These are phyloP conservation scores for Charadrius vociferus DNA, from an alignment of 2,113 vertebrate species.

Conservation along the genomic window DNA sequence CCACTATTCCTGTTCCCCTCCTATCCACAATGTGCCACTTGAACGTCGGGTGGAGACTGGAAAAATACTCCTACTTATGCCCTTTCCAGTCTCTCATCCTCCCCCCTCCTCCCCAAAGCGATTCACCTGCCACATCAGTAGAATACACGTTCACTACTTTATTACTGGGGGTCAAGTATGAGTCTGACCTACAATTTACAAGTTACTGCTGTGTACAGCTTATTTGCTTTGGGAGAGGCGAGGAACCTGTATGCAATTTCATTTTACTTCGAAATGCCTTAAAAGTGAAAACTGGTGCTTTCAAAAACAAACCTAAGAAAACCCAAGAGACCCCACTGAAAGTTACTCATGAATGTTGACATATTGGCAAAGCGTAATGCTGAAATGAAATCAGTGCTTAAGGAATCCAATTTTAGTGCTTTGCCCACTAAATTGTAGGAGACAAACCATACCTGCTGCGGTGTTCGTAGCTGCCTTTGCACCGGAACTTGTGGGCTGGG, in stretches of 20 bases:
- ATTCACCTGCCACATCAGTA: neutral
- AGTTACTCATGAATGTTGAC: neutral
- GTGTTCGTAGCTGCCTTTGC: constrained; percentile 95
- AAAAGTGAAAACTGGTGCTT: neutral
- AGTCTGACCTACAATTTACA: neutral
- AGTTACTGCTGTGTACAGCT: neutral
- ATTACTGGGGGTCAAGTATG: neutral
- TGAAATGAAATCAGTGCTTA: neutral
- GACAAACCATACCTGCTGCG: constrained; percentile 87
- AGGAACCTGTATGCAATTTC: neutral
- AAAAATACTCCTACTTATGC: neutral
- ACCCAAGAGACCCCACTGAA: neutral
- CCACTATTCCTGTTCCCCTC: neutral
- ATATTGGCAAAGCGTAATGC: neutral
- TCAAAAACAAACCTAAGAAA: neutral
- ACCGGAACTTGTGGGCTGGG: constrained; percentile 97
- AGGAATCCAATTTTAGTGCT: accelerated
- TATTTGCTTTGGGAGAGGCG: neutral
- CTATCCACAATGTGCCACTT: neutral
- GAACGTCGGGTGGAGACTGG: neutral
- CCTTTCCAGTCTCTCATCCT: neutral
- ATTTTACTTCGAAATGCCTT: neutral
- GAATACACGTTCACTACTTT: neutral
- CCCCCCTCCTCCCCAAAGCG: neutral
- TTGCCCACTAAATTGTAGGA: neutral